phyloP scores from a whole-genome alignment of 2,113 vertebrate genomes.

The Campylomormyrus tamandua region DNA sequence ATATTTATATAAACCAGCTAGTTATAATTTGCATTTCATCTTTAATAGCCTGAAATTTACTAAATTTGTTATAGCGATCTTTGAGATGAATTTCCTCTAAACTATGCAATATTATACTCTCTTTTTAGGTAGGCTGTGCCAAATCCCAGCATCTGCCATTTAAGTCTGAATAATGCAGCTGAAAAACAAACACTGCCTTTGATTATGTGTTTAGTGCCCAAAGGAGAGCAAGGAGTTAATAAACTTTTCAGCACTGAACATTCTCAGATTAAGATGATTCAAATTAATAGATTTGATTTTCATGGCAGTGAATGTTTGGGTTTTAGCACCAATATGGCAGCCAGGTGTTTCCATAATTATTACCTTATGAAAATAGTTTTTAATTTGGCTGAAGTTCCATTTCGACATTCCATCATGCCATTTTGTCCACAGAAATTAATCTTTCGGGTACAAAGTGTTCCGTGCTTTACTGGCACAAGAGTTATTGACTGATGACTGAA shows the following conservation, averaged over 20 bases:
- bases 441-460: background rate
- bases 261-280: slow-evolving; percentile 2
- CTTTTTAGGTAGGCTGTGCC: background rate
- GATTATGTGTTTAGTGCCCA: background rate
- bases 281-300: background rate
- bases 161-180: background rate
- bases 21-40: background rate
- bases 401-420: background rate
- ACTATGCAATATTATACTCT: background rate
- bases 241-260: background rate
- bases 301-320: background rate
- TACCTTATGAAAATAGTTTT: background rate
- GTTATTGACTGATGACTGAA: background rate
- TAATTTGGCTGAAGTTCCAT: background rate
- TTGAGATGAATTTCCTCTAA: background rate
- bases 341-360: background rate
- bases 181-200: background rate
- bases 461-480: background rate
- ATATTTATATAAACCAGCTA: background rate
- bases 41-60: background rate
- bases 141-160: background rate
- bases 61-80: background rate
- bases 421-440: background rate
- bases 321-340: background rate
- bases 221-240: background rate